A percentile compares a stretch with the other conserved stretches of the same genome.
Conservation (phyloP, 2,888 invertebrate genomes). For the Andrena hattorfiana region DNA sequence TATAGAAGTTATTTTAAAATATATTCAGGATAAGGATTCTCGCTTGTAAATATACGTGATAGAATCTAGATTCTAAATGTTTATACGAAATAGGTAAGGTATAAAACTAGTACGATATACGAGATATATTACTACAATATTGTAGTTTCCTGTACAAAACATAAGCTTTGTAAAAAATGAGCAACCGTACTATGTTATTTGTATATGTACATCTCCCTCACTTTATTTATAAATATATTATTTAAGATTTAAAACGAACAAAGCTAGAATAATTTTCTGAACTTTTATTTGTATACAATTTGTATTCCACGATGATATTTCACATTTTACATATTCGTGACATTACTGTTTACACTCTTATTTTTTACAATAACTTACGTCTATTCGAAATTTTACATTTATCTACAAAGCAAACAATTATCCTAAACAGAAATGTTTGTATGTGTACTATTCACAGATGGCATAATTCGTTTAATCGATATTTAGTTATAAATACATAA, state of each 20-base stretch:
- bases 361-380: slow-evolving; percentile 57
- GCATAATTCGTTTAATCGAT: slow-evolving; percentile 31
- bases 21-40: slow-evolving; percentile 67
- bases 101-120: background rate
- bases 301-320: slow-evolving; percentile 37
- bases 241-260: slow-evolving; percentile 1
- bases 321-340: slow-evolving; percentile 34
- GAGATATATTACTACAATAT: background rate
- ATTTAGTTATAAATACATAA: slow-evolving; percentile 45
- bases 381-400: slow-evolving; percentile 55
- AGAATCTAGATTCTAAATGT: background rate
- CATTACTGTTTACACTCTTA: slow-evolving; percentile 45
- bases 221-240: background rate
- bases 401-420: slow-evolving; percentile 67
- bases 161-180: background rate
- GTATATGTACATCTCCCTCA: too few species aligned
- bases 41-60: slow-evolving; percentile 8
- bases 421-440: slow-evolving; percentile 49
- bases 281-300: slow-evolving; percentile 53
- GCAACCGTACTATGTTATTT: too few species aligned
- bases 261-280: slow-evolving; percentile 7
- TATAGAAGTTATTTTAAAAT: slow-evolving; percentile 72
- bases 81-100: background rate
- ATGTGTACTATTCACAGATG: slow-evolving; percentile 48
- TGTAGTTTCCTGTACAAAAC: slow-evolving; percentile 16